Evolutionary conservation across 2,888 invertebrate species (phyloP), one percentile per base, ranked within the genome.

Genomic region (Apamea epomidion): DNA sequence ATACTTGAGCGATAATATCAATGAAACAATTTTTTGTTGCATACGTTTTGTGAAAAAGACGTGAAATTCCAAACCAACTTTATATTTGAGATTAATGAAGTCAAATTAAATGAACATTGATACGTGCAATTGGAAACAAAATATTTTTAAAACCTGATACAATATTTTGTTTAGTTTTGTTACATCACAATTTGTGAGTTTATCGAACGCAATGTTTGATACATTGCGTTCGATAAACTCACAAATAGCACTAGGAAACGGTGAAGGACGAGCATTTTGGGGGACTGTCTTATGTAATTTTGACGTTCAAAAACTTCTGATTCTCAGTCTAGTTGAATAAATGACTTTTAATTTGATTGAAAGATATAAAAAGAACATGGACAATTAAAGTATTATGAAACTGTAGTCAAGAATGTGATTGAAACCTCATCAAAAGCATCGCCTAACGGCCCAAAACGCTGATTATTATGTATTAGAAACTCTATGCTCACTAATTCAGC

Each of bases 401-500:
- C n/a, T 16, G 8, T 25, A 32, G 2, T 2, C 5, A 7, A 64
- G 25, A 64, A 32, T 45, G 4, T n/a, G 32, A 0, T 16, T 14
- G 10, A 32, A 74, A 0, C 18, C 14, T 21, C 4, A 16, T 12
- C n/a, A 37, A 18, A 4, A 32, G 8, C n/a, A 76, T 18, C 2
- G 0, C 0, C 12, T 18, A 8, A 32, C 32, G 2, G 6, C 25
- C 10, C 7, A 64, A 67, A 25, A 51, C 37, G 14, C 64, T 48
- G 14, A 64, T 18, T 6, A 73, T 74, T 42, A 51, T 62, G 14
- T 58, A n/a, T 54, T 10, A 37, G 32, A 0, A 21, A 6, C 16
- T 48, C 10, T n/a, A 74, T 58, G 88, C 82, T 85, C 77, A 82
- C 80, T 75, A 70, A 67, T 69, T 75, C 65, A 73, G 68, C 14